Percentiles rank a stretch among this genome's conserved stretches.
phyloP scores from a whole-genome alignment of 2,888 invertebrate genomes.

The Hecatera dysodea region DNA sequence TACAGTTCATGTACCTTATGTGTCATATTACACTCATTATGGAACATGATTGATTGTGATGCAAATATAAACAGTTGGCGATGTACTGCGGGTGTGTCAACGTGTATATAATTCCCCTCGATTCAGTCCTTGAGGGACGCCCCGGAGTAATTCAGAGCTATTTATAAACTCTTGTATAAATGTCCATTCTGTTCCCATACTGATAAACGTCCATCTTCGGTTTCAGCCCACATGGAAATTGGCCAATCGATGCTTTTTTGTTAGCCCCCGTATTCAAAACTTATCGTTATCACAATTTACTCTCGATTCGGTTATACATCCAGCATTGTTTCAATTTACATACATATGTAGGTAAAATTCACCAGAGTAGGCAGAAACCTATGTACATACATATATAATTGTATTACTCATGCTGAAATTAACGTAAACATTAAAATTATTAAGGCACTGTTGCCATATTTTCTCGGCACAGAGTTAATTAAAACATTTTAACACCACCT shows the following conservation, averaged over 20 bases:
- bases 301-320: neutral
- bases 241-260: neutral
- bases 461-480: too few species aligned
- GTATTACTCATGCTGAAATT: neutral
- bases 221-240: too few species aligned
- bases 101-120: conserved; percentile 23
- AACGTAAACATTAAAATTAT: too few species aligned
- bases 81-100: conserved; percentile 11
- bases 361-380: neutral
- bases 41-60: conserved; percentile 1
- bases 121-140: conserved; percentile 32
- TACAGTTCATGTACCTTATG: conserved; percentile 23
- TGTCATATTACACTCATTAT: conserved; percentile 15
- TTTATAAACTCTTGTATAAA: conserved; percentile 7
- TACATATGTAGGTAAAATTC: neutral
- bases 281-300: neutral
- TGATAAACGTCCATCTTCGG: neutral
- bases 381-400: neutral
- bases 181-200: conserved; percentile 1
- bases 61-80: conserved; percentile 4
- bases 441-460: too few species aligned
- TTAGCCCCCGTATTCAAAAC: neutral
- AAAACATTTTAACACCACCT: too few species aligned
- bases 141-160: conserved; percentile 20
- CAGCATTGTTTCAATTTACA: neutral